Evolutionary conservation across 1,140 invertebrate species (phyloP).

Genomic region (Diprion similis): DNA sequence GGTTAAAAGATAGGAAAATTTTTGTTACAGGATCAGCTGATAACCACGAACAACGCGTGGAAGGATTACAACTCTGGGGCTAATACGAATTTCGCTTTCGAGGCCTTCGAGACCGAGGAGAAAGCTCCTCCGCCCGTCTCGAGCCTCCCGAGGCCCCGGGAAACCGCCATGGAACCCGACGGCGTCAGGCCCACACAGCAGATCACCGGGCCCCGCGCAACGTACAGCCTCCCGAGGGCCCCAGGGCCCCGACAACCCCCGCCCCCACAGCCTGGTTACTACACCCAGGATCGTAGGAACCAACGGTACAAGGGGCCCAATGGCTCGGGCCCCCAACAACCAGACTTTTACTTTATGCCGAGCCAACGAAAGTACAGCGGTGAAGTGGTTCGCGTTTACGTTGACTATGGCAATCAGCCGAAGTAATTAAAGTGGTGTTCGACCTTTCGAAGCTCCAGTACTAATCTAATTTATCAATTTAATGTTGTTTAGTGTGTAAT

Average conservation of each 20-base stretch:
- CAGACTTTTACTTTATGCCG: slow-evolving; percentile 95
- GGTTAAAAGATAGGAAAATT: slow-evolving; percentile 2
- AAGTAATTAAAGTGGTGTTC: slow-evolving; percentile 34
- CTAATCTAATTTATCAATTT: neutral
- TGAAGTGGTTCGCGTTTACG: slow-evolving; percentile 90
- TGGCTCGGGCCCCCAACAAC: slow-evolving; percentile 54
- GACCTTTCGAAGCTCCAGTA: neutral
- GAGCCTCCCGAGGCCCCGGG: slow-evolving; percentile 56
- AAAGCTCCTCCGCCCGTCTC: slow-evolving; percentile 62
- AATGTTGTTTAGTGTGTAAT: neutral
- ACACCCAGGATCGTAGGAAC: slow-evolving; percentile 60
- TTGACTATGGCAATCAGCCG: slow-evolving; percentile 70
- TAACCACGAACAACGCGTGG: slow-evolving; percentile 79
- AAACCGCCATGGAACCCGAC: slow-evolving; percentile 48
- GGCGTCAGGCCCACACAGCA: slow-evolving; percentile 39
- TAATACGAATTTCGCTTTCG: slow-evolving; percentile 88
- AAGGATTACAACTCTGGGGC: slow-evolving; percentile 80
- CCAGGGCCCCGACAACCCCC: slow-evolving; percentile 48
- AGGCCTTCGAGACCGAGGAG: slow-evolving; percentile 82
- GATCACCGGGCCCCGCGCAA: slow-evolving; percentile 53
- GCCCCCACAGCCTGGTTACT: slow-evolving; percentile 58
- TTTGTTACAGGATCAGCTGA: slow-evolving; percentile 76
- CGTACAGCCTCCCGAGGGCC: slow-evolving; percentile 59
- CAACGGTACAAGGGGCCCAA: slow-evolving; percentile 35
- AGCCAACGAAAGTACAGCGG: slow-evolving; percentile 92